Conservation (phyloP, 2,113 vertebrate genomes). For the Pteruthius melanotis region DNA sequence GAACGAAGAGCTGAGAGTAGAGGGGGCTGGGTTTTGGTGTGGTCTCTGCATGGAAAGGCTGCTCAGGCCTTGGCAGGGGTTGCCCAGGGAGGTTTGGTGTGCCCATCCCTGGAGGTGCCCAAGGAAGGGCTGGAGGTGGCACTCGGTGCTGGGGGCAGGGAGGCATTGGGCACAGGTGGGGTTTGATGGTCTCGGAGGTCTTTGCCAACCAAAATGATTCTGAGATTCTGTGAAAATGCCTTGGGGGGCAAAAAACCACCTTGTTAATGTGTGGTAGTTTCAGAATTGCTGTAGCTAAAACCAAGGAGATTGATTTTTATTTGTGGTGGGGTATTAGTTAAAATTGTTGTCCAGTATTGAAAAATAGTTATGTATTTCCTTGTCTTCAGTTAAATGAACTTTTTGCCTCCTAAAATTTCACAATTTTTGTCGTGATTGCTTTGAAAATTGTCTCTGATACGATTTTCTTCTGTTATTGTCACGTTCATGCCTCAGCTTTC, state of each 20-base stretch:
- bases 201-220: not conserved
- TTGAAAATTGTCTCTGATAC: not conserved
- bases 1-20: accelerated
- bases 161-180: not conserved
- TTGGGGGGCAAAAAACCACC: accelerated
- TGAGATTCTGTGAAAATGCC: not conserved
- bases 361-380: not conserved
- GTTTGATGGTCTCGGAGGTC: not conserved
- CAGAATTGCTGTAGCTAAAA: not conserved
- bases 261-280: not conserved
- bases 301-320: not conserved
- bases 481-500: not conserved
- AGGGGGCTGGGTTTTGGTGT: not conserved
- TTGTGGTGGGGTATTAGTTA: not conserved
- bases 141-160: not conserved
- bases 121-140: accelerated
- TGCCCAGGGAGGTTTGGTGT: not conserved
- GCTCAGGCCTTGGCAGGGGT: not conserved
- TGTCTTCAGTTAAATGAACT: not conserved
- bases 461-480: not conserved
- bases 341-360: not conserved
- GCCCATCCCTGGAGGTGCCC: accelerated
- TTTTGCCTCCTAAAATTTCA: not conserved
- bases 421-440: not conserved
- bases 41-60: not conserved